These are phyloP conservation scores for Lutraria rhynchaena DNA, from an alignment of 1,140 invertebrate genomes.

Conservation along the genomic window DNA sequence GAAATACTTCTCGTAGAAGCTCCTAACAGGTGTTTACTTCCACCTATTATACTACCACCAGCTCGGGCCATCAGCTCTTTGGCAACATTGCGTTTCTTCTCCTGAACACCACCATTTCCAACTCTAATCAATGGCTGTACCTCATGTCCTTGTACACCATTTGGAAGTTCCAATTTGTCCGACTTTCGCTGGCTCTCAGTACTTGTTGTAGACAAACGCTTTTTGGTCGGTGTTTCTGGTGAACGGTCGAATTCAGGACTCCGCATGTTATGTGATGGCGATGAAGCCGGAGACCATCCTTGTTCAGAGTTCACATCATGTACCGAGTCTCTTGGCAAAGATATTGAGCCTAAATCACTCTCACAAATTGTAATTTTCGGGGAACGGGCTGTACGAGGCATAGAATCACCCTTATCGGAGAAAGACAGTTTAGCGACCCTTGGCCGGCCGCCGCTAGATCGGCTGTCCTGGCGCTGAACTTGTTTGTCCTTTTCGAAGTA, in stretches of 20 bases:
- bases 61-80: conserved; percentile 45
- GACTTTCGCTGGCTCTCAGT: conserved; percentile 11
- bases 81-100: conserved; percentile 24
- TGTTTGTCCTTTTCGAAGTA: conserved; percentile 72
- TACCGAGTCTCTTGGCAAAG: conserved; percentile 14
- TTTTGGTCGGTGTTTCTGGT: neutral
- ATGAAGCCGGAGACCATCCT: conserved; percentile 21
- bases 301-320: neutral
- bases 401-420: conserved; percentile 66
- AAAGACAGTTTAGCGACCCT: conserved; percentile 67
- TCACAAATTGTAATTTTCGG: conserved; percentile 62
- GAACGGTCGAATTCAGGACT: conserved; percentile 13
- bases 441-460: conserved; percentile 12
- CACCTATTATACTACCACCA: conserved; percentile 13
- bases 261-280: neutral
- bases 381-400: conserved; percentile 46
- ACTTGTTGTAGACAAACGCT: conserved; percentile 12
- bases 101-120: conserved; percentile 55
- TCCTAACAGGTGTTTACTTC: conserved; percentile 13
- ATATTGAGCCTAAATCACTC: conserved; percentile 4
- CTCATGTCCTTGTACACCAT: conserved; percentile 61
- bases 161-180: conserved; percentile 14
- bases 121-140: conserved; percentile 86
- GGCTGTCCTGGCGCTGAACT: conserved; percentile 34
- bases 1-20: conserved; percentile 61